Evolutionary conservation across 2,113 vertebrate species (phyloP).

Genomic region (Eclectus roratus): DNA sequence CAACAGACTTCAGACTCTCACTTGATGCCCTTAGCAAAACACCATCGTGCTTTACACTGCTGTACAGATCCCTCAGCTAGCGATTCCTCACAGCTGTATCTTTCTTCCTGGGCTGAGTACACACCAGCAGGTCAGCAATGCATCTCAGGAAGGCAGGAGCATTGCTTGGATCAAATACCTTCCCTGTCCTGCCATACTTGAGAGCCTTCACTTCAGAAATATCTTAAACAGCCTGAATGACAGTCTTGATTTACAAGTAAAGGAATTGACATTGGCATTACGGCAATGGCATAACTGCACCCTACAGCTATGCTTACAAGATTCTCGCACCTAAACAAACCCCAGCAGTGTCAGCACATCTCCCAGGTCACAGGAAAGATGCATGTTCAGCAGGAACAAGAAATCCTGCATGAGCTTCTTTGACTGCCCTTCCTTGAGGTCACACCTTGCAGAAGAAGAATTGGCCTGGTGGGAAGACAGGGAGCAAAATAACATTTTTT

Average conservation of each 20-base stretch:
- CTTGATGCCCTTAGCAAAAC: background rate
- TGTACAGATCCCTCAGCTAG: background rate
- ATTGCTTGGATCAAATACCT: background rate
- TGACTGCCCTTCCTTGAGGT: background rate
- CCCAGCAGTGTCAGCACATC: background rate
- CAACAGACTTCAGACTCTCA: background rate
- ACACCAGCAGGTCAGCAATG: background rate
- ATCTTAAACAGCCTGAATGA: background rate
- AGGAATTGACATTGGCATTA: background rate
- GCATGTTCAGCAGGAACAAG: background rate
- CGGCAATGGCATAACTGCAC: background rate
- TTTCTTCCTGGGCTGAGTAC: background rate
- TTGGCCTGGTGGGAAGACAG: background rate
- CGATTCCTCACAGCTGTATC: fast-evolving
- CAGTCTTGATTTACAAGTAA: background rate
- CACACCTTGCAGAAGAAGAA: background rate
- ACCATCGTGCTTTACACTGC: background rate
- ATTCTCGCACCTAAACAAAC: background rate
- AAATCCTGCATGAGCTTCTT: background rate
- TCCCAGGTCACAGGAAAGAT: background rate
- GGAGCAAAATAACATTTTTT: background rate
- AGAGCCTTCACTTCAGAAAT: background rate
- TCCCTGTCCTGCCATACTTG: background rate
- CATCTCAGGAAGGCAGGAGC: background rate
- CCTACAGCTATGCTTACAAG: background rate